Evolutionary conservation across 2,888 invertebrate species (phyloP).

Genomic region (Erannis defoliaria): DNA sequence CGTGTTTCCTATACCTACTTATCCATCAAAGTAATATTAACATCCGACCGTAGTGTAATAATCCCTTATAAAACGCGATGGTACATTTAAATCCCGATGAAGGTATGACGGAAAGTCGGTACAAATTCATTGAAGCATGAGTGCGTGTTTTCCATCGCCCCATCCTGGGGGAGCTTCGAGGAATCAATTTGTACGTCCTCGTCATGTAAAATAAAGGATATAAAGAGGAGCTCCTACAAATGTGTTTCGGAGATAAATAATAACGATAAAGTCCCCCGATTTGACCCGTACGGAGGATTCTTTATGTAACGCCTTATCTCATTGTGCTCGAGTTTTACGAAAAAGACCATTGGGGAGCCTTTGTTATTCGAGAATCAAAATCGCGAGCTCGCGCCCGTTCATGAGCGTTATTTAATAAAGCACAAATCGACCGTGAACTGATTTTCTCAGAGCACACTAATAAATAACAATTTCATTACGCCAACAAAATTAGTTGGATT

Average conservation of each 20-base stretch:
- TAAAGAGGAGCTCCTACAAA: constrained; percentile 62
- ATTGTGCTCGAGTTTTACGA: constrained; percentile 61
- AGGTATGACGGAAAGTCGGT: constrained; percentile 40
- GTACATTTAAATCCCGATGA: constrained; percentile 32
- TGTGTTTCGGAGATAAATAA: constrained; percentile 72
- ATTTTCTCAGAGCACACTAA: constrained; percentile 11
- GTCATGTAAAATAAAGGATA: constrained; percentile 70
- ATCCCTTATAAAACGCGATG: constrained; percentile 20
- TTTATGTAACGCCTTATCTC: constrained; percentile 65
- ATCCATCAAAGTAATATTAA: constrained; percentile 7
- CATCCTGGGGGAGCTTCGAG: constrained; percentile 51
- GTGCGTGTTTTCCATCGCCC: constrained; percentile 52
- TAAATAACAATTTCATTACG: constrained; percentile 19
- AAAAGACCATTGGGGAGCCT: constrained; percentile 58
- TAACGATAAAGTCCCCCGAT: constrained; percentile 70
- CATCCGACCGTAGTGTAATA: constrained; percentile 21
- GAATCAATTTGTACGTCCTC: constrained; percentile 66
- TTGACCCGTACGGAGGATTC: constrained; percentile 66
- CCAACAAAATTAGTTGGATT: constrained; percentile 18
- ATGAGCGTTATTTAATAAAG: constrained; percentile 21
- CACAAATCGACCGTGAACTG: constrained; percentile 17
- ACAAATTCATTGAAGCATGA: constrained; percentile 53
- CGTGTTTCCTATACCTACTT: constrained; percentile 4
- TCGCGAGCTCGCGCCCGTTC: constrained; percentile 36
- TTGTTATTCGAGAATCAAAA: constrained; percentile 62